Base-by-base conservation (phyloP, 2,888 invertebrate genomes). In the Stenichneumon culpator region DNA sequence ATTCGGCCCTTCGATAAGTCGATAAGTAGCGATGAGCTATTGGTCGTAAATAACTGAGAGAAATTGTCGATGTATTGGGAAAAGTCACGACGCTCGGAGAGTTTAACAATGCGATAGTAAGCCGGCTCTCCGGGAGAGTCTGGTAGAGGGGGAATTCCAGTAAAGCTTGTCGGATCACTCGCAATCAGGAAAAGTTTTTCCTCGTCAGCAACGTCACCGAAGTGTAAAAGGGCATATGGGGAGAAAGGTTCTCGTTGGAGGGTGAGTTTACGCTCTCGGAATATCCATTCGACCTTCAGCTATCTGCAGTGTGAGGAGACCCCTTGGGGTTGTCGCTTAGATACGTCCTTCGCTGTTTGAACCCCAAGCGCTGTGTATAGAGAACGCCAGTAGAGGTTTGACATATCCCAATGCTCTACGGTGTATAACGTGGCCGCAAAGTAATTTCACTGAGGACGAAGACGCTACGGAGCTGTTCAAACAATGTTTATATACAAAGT, bases 401-500 rank as follows among this genome's bases (percentile, higher is more conserved):
- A 72, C 54, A 57, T 60, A 60, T 50, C 50, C 74, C 57, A 73
- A 73, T 60, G 60, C 63, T 28, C 44, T 11, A 60, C 28, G 7
- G 25, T 57, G 39, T 44, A 44, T 16, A 47, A 47, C 60, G 39
- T 44, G 47, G 47, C 47, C 65, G 36, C 74, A 19, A 65, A 75
- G 74, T 65, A 50, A 75, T 75, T 63, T 63, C 65, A 50, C 65
- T 65, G 16, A 75, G 50, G 74, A 65, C 50, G 50, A 75, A 63
- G 63, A 65, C 65, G 32, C 74, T n/a, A 16, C 28, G 25, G 28
- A 36, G 63, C 44, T 50, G 50, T 65, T 50, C 50, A 36, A 74
- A 63, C 47, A 22, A n/a, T n/a, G 39, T 73, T 57, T 16, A 44
- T 39, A 44, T 16, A 16, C 39, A n/a, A 60, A 73, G 65, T 25